Conservation (phyloP, 2,888 invertebrate genomes). For the Drosophila nr. medialis region DNA sequence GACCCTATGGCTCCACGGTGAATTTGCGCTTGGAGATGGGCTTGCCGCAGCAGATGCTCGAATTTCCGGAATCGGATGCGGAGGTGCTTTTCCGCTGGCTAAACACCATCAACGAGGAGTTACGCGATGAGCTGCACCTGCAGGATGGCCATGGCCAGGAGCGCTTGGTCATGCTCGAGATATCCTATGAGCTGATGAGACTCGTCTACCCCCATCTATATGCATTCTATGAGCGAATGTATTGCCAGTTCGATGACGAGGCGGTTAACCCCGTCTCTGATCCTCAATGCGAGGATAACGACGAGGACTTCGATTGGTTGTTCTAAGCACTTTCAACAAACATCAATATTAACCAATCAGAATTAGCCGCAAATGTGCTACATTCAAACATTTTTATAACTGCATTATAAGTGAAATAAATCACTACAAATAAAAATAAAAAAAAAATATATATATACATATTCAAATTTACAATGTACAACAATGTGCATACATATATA, state of each 20-base stretch:
- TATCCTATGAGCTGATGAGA: conserved; percentile 53
- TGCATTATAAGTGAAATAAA: neutral
- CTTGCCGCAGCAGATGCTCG: conserved; percentile 32
- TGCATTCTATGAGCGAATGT: conserved; percentile 10
- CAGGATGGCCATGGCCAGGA: conserved; percentile 38
- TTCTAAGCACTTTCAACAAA: neutral
- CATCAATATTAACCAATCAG: neutral
- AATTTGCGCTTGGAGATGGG: conserved; percentile 47
- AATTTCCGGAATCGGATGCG: conserved; percentile 47
- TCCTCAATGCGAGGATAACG: conserved; percentile 8
- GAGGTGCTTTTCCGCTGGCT: conserved; percentile 62
- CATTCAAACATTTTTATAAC: neutral
- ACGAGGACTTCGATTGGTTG: conserved; percentile 34
- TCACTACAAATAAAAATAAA: neutral
- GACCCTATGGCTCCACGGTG: conserved; percentile 50
- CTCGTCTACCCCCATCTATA: conserved; percentile 37
- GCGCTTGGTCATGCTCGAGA: conserved; percentile 54
- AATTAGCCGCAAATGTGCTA: neutral
- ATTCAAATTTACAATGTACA: neutral
- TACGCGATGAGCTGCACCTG: conserved; percentile 38
- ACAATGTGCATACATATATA: neutral
- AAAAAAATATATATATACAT: no score
- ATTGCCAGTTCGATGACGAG: neutral
- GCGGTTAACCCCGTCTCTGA: conserved; percentile 26
- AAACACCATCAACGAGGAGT: conserved; percentile 41